These are phyloP conservation scores for Synchiropus splendidus DNA, from an alignment of 2,113 vertebrate species.

Conservation along the genomic window DNA sequence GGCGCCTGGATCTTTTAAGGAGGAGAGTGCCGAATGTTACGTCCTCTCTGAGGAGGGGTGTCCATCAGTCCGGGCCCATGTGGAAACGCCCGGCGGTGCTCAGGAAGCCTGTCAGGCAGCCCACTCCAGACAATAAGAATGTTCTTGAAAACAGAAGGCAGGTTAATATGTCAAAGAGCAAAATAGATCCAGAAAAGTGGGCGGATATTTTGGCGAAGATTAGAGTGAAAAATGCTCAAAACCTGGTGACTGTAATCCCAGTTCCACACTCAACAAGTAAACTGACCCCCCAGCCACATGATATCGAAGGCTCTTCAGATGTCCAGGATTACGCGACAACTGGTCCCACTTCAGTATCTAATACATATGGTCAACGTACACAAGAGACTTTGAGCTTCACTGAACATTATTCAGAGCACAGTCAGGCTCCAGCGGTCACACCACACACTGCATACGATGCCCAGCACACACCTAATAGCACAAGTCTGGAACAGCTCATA, in stretches of 20 bases:
- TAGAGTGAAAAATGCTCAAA: conserved; percentile 64
- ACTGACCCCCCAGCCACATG: conserved; percentile 6
- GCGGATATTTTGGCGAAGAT: conserved; percentile 84
- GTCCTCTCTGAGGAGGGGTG: conserved; percentile 17
- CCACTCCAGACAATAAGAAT: conserved; percentile 59
- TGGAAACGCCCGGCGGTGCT: conserved; percentile 36
- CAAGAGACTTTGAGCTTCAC: neutral
- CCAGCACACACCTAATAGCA: conserved; percentile 1
- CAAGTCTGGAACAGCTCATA: conserved; percentile 5
- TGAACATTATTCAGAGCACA: too few relatives aligned
- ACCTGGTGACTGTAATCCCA: conserved; percentile 34
- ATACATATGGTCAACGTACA: neutral
- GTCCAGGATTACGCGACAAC: conserved; percentile 20
- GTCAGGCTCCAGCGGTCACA: conserved; percentile 1
- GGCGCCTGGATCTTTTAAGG: conserved; percentile 2
- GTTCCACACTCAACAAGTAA: conserved; percentile 21
- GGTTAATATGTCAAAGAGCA: conserved; percentile 69
- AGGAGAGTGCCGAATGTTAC: conserved; percentile 15
- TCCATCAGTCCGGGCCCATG: conserved; percentile 42
- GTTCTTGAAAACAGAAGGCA: conserved; percentile 67
- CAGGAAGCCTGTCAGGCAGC: conserved; percentile 31
- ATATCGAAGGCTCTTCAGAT: conserved; percentile 52
- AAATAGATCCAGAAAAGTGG: conserved; percentile 83
- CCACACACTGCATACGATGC: neutral
- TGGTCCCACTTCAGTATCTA: neutral